Conservation (phyloP, 2,888 invertebrate species). For the Noctua fimbriata region DNA sequence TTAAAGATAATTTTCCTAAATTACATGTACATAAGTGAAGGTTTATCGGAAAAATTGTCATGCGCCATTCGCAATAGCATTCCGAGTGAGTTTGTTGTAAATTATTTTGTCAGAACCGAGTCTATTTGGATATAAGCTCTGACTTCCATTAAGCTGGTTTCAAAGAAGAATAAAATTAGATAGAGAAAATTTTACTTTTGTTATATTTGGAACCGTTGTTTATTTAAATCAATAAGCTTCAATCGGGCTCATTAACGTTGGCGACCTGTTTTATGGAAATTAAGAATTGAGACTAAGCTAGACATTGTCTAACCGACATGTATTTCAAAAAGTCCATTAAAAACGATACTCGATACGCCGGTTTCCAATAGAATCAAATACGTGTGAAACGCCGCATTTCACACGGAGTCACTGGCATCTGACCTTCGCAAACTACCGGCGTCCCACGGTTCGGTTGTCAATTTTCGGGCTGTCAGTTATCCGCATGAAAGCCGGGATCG, state of each 20-base stretch:
- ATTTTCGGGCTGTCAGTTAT: constrained; percentile 32
- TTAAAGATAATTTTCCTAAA: constrained; percentile 77
- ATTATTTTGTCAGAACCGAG: constrained; percentile 74
- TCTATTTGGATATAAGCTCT: constrained; percentile 62
- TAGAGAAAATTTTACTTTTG: constrained; percentile 1
- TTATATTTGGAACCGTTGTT: not conserved
- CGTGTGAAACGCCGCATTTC: constrained; percentile 5
- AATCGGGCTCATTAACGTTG: not conserved
- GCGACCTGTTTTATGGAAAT: not conserved
- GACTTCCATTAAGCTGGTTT: constrained; percentile 32
- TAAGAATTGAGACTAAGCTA: no score
- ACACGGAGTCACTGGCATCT: constrained; percentile 34
- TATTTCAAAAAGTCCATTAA: not conserved
- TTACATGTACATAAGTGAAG: constrained; percentile 72
- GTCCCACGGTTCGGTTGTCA: constrained; percentile 42
- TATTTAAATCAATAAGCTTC: constrained; percentile 7
- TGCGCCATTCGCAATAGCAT: constrained; percentile 82
- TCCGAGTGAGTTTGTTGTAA: constrained; percentile 80
- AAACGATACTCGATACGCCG: not conserved
- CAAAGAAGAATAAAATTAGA: constrained; percentile 4
- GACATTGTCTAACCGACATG: not conserved
- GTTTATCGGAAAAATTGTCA: constrained; percentile 81
- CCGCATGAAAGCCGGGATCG: constrained; percentile 33
- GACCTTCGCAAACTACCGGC: constrained; percentile 48
- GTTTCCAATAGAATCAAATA: not conserved